Evolutionary conservation across 2,113 vertebrate genomes (phyloP), one percentile per base, ranked within the genome.

Genomic region (Setophaga kirtlandii): DNA sequence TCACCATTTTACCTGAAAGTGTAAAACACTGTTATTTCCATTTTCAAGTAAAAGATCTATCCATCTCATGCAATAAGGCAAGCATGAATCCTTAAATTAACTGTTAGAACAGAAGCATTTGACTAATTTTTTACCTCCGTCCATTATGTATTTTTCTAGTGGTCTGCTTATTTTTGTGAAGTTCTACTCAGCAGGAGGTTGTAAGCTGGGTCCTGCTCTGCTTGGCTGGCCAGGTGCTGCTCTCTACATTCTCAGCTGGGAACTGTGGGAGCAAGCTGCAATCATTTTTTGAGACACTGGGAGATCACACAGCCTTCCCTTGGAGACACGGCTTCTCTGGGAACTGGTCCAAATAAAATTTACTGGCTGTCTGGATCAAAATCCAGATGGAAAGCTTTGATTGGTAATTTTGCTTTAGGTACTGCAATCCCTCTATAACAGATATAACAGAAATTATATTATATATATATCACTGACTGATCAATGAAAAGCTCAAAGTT

Each of bases 221-320:
- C 53, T 31, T 42, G 25, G 28, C 41, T 65, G 37, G 37, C 85
- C 75, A 94, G 75, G 86, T 80, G 79, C 79, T 88, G 75, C 59
- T 92, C 63, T 74, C 70, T 88, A 6, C 37, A 55, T 94, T 92
- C 50, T 50, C 79, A 46, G 55, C 6, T 64, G 49, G 63, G 90
- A 94, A 86, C 9, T 62, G 75, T 50, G 79, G 37, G n/a, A 93
- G 71, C 59, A 92, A 95, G 70, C 37, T 86, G 67, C 63, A 86
- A 24, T 28, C 1, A 1, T 50, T 90, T 88, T 88, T 69, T 41
- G 20, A 90, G 71, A 88, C 12, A 23, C 44, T 21, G 55, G 31
- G n/a, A 69, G 41, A 85, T 76, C 41, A 83, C 28, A 65, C 0
- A 0, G 31, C 33, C 20, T 71, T 68, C 65, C 47, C 49, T 17